Percentiles rank a stretch among this genome's conserved stretches.
phyloP scores from a whole-genome alignment of 2,888 invertebrate genomes.

The Odontocerum albicorne region DNA sequence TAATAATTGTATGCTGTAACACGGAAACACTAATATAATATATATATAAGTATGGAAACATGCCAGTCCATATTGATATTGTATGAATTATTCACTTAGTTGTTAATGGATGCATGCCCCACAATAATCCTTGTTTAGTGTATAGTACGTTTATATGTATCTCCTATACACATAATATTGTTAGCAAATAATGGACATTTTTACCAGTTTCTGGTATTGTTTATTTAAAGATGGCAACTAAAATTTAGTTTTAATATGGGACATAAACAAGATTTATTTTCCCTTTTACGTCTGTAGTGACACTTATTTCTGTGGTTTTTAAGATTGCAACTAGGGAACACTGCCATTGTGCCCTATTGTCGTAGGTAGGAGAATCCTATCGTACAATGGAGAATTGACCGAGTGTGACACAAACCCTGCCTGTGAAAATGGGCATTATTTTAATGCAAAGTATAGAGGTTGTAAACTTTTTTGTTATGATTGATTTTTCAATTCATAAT shows the following conservation, averaged over 20 bases:
- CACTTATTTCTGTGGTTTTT: too few relatives aligned
- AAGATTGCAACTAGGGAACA: too few relatives aligned
- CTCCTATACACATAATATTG: constrained; percentile 20
- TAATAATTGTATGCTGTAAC: constrained; percentile 23
- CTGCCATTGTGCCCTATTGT: too few relatives aligned
- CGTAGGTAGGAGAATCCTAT: too few relatives aligned
- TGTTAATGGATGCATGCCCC: constrained; percentile 19
- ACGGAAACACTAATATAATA: constrained; percentile 1
- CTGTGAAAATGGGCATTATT: constrained; percentile 84
- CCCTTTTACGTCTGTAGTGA: too few relatives aligned
- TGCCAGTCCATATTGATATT: constrained; percentile 24
- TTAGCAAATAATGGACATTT: constrained; percentile 18
- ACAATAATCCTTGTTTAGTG: constrained; percentile 21
- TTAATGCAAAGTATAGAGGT: constrained; percentile 92
- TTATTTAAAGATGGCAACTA: too few relatives aligned
- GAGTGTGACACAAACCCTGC: constrained; percentile 43
- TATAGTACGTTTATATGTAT: constrained; percentile 20
- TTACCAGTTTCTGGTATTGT: too few relatives aligned
- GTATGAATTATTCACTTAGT: constrained; percentile 22
- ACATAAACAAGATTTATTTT: too few relatives aligned
- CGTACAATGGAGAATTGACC: not conserved
- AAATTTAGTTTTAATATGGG: too few relatives aligned
- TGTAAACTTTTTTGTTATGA: constrained; percentile 53
- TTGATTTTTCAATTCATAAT: constrained; percentile 25
- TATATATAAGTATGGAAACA: constrained; percentile 13